These are phyloP conservation scores for Coturnix japonica DNA, from an alignment of 2,113 vertebrate genomes.

Conservation along the genomic window DNA sequence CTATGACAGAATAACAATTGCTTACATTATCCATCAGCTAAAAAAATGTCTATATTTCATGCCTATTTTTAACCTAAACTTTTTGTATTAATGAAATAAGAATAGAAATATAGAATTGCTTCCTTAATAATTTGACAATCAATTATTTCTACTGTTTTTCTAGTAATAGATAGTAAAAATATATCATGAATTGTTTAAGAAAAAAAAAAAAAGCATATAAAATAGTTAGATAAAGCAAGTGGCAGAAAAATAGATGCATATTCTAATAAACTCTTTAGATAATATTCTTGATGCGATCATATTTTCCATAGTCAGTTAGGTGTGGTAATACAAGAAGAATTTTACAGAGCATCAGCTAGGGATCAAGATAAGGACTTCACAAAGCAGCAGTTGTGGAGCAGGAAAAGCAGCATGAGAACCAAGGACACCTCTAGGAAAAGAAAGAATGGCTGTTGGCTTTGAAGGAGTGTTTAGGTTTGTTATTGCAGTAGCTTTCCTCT, in stretches of 20 bases:
- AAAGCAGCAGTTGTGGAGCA: too few relatives aligned
- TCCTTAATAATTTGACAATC: background rate
- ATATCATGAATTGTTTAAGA: constrained; percentile 33
- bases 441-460: too few relatives aligned
- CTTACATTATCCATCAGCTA: background rate
- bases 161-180: constrained; percentile 33
- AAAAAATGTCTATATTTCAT: background rate
- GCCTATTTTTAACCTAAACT: background rate
- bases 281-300: constrained; percentile 24
- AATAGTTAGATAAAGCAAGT: constrained; percentile 49
- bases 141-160: constrained; percentile 31
- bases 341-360: too few relatives aligned
- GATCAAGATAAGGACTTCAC: too few relatives aligned
- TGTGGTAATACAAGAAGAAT: too few relatives aligned
- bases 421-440: too few relatives aligned
- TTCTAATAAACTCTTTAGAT: constrained; percentile 63
- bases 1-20: background rate
- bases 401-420: too few relatives aligned
- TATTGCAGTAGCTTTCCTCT: too few relatives aligned
- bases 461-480: too few relatives aligned
- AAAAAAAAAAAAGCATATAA: constrained; percentile 33
- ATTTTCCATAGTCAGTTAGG: constrained; percentile 56
- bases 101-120: background rate
- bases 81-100: background rate
- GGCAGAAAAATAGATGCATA: constrained; percentile 55